These are phyloP conservation scores for Tangara arthus DNA, from an alignment of 2,797 vertebrate genomes.

Conservation along the genomic window DNA sequence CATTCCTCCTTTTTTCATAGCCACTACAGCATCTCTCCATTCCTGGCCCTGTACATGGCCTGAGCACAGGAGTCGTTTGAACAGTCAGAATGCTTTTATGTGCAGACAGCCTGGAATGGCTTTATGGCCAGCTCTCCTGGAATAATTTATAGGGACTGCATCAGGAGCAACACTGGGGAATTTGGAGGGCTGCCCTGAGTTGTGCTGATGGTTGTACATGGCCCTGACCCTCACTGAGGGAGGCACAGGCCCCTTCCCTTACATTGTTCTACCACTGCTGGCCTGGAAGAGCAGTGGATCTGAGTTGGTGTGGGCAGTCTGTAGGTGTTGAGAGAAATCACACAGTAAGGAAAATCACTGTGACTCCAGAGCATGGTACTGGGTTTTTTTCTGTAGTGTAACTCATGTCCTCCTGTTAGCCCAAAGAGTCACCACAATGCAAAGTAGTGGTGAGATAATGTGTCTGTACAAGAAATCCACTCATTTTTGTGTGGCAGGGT, in stretches of 20 bases:
- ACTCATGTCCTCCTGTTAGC: background rate
- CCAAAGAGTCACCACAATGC: background rate
- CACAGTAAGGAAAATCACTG: fast-evolving
- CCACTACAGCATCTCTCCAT: fast-evolving
- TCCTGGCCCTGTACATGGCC: background rate
- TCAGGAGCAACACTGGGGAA: background rate
- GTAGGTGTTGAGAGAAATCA: background rate
- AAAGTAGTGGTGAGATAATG: background rate
- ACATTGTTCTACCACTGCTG: background rate
- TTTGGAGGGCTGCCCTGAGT: background rate
- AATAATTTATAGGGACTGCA: background rate
- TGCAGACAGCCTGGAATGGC: background rate
- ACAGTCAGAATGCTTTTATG: background rate
- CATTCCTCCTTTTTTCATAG: background rate
- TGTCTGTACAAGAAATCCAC: fast-evolving
- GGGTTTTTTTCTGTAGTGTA: background rate
- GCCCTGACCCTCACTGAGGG: background rate
- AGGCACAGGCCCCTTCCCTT: background rate
- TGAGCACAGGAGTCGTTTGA: background rate
- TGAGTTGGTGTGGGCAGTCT: background rate
- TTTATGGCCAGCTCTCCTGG: background rate
- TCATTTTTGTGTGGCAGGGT: background rate
- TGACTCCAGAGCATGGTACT: background rate
- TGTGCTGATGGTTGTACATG: background rate
- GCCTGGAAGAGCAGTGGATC: background rate